These are phyloP conservation scores for Pogonomyrmex californicus DNA, from an alignment of 1,140 invertebrate species.

Conservation along the genomic window DNA sequence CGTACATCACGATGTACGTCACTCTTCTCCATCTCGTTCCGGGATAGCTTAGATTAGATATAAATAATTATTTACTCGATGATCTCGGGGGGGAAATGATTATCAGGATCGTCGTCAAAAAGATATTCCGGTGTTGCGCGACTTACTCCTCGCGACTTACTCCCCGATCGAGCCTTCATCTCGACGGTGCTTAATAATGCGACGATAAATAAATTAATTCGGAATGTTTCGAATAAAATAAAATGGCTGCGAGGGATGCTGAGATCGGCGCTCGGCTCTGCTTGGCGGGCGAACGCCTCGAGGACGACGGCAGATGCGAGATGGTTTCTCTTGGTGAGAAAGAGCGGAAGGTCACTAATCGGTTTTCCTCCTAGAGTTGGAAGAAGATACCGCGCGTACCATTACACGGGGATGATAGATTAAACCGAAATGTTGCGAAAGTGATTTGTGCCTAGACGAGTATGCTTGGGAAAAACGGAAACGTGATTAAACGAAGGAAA, in stretches of 20 bases:
- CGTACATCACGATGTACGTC: background rate
- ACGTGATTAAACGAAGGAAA: background rate
- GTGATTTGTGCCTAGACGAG: slow-evolving; percentile 73
- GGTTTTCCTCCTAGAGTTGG: background rate
- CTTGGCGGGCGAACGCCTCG: background rate
- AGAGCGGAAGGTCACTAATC: background rate
- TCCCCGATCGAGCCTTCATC: slow-evolving; percentile 41
- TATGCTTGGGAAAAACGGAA: slow-evolving; percentile 7
- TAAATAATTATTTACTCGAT: background rate
- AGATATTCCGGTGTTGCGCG: background rate
- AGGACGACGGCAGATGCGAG: background rate
- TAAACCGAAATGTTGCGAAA: slow-evolving; percentile 64
- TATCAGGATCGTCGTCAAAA: slow-evolving; percentile 2
- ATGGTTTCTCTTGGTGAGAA: background rate
- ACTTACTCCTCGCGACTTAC: background rate
- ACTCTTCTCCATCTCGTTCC: slow-evolving; percentile 17
- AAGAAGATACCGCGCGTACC: background rate
- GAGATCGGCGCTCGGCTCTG: background rate
- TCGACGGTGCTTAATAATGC: slow-evolving; percentile 6
- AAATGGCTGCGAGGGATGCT: slow-evolving; percentile 1
- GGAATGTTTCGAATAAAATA: slow-evolving; percentile 20
- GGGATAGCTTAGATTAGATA: slow-evolving; percentile 5
- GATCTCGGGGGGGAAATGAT: slow-evolving; percentile 2
- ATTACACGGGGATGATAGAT: slow-evolving; percentile 35
- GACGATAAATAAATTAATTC: slow-evolving; percentile 34